These are phyloP conservation scores for Leptinotarsa tumamoca DNA, from an alignment of 2,888 invertebrate genomes.

Conservation along the genomic window DNA sequence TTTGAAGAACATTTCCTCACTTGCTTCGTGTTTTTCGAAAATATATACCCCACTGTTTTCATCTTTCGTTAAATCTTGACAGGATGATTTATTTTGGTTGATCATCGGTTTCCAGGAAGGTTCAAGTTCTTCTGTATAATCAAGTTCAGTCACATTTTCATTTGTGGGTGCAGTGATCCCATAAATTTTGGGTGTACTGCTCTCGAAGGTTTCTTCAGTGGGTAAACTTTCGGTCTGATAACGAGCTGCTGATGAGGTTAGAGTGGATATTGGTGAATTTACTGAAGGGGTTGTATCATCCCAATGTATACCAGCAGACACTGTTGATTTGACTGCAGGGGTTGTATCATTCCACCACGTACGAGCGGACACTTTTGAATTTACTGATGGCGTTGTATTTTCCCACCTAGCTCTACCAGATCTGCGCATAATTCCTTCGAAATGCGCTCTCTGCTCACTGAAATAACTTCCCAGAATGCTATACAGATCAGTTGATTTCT, in stretches of 20 bases:
- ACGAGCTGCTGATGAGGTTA: conserved; percentile 1
- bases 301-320: background rate
- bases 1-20: conserved; percentile 63
- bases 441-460: conserved; percentile 42
- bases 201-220: background rate
- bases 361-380: too few relatives aligned
- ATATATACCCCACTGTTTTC: conserved; percentile 66
- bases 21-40: conserved; percentile 47
- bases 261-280: too few relatives aligned
- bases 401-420: conserved; percentile 25
- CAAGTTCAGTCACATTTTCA: background rate
- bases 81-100: conserved; percentile 58
- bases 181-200: too few relatives aligned
- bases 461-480: conserved; percentile 42
- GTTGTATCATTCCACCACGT: background rate
- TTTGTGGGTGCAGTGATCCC: background rate
- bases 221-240: background rate
- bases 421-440: conserved; percentile 35
- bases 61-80: conserved; percentile 62
- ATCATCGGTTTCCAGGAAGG: conserved; percentile 40
- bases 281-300: too few relatives aligned
- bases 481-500: conserved; percentile 32
- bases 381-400: background rate
- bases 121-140: conserved; percentile 8
- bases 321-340: background rate